Percentiles rank a stretch among this genome's conserved stretches.
Evolutionary conservation across 2,797 vertebrate species (phyloP).

Genomic region (Poeciliopsis infans): DNA sequence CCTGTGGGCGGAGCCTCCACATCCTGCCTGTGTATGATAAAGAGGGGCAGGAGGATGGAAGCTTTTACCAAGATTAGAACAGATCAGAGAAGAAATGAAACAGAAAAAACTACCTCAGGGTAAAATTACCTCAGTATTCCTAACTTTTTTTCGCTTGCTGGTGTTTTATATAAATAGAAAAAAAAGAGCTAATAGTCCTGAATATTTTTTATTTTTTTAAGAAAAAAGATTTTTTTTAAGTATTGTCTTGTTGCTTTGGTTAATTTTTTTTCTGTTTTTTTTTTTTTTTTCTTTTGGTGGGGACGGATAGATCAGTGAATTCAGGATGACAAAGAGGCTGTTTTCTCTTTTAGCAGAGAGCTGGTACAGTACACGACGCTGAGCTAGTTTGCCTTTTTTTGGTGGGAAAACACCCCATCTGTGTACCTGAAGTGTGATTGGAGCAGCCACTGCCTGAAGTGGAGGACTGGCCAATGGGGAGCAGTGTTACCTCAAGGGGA

Average conservation of each 20-base stretch:
- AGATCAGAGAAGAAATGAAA: conserved; percentile 82
- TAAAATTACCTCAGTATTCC: conserved; percentile 96
- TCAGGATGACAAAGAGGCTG: conserved; percentile 66
- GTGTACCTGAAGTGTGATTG: conserved; percentile 70
- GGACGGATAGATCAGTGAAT: conserved; percentile 67
- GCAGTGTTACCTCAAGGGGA: conserved; percentile 52
- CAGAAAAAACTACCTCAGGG: conserved; percentile 93
- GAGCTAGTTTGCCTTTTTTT: conserved; percentile 57
- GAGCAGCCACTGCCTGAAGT: conserved; percentile 50
- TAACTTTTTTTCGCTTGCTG: conserved; percentile 90
- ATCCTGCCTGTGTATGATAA: conserved; percentile 70
- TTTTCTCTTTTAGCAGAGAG: conserved; percentile 32
- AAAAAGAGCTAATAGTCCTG: conserved; percentile 92
- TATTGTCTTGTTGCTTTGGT: conserved; percentile 82
- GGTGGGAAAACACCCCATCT: conserved; percentile 45
- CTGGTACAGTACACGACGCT: conserved; percentile 33
- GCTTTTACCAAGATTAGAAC: conserved; percentile 78
- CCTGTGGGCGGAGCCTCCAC: conserved; percentile 78
- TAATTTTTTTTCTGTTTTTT: conserved; percentile 52
- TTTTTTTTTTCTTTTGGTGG: conserved; percentile 82
- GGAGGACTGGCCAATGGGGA: conserved; percentile 72
- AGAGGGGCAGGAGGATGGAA: conserved; percentile 69
- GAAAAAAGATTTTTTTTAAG: conserved; percentile 85
- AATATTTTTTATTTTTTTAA: conserved; percentile 99
- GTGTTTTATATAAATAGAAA: conserved; percentile 90